These are phyloP conservation scores for Lepidurus arcticus DNA, from an alignment of 1,140 invertebrate species.

Conservation along the genomic window DNA sequence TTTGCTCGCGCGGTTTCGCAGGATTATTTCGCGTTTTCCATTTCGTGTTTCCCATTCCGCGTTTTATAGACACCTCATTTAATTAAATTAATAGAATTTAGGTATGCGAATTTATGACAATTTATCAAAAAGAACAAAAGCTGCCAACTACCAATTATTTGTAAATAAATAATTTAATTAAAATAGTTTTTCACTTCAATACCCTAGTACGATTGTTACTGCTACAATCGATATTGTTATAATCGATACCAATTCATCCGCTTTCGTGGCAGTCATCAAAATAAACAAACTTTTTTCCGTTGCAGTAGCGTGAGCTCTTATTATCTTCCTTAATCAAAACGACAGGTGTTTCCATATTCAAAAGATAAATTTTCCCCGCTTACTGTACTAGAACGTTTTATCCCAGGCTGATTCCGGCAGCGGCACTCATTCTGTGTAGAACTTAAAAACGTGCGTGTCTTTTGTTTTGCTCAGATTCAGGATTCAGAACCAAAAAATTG, in stretches of 20 bases:
- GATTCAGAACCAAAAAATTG: conserved; percentile 25
- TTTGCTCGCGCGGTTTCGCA: too few relatives aligned
- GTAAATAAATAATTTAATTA: too few relatives aligned
- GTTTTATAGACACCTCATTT: too few relatives aligned
- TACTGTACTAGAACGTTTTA: background rate
- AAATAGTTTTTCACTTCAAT: too few relatives aligned
- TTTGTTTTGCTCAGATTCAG: too few relatives aligned
- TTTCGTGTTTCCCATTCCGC: too few relatives aligned
- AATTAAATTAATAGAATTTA: too few relatives aligned
- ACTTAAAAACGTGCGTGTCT: too few relatives aligned
- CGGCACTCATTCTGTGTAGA: background rate
- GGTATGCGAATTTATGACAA: too few relatives aligned
- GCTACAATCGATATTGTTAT: background rate
- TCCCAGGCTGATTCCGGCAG: background rate
- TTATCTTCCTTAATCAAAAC: background rate
- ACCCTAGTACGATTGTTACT: background rate
- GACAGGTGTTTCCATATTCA: background rate
- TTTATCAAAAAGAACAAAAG: too few relatives aligned
- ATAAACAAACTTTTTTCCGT: background rate
- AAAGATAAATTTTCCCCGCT: background rate
- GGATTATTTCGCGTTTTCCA: too few relatives aligned
- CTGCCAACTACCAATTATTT: background rate
- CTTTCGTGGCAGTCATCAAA: background rate
- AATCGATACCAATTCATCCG: background rate
- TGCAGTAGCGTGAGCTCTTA: background rate